These are phyloP conservation scores for Pseudomyrmex pallidus DNA, from an alignment of 1,140 invertebrate species.

Conservation along the genomic window DNA sequence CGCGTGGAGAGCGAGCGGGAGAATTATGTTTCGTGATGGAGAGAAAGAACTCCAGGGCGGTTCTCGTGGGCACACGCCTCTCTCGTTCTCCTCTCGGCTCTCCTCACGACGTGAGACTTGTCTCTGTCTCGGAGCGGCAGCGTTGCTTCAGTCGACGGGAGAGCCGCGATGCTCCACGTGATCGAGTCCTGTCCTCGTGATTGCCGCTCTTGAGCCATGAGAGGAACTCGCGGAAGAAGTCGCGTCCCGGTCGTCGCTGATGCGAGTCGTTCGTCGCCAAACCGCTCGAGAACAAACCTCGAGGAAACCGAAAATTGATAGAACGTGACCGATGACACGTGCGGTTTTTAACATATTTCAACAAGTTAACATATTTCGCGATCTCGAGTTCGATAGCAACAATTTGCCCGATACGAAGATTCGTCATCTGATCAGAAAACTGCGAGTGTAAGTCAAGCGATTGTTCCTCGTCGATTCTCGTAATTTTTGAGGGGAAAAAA, in stretches of 20 bases:
- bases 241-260: constrained; percentile 37
- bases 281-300: neutral
- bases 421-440: neutral
- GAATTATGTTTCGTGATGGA: constrained; percentile 58
- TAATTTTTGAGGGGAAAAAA: neutral
- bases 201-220: constrained; percentile 14
- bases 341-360: neutral
- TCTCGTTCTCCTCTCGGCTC: constrained; percentile 73
- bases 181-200: constrained; percentile 46
- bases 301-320: neutral
- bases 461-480: neutral
- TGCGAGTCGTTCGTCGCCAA: neutral
- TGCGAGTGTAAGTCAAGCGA: constrained; percentile 9
- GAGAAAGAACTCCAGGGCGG: constrained; percentile 59
- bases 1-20: constrained; percentile 35
- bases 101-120: constrained; percentile 38
- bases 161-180: constrained; percentile 64
- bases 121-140: constrained; percentile 56
- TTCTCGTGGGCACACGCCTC: constrained; percentile 83
- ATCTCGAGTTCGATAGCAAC: constrained; percentile 1
- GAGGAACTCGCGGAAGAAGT: constrained; percentile 20
- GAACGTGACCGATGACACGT: neutral
- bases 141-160: constrained; percentile 65
- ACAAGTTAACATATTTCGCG: neutral
- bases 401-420: neutral